Percentiles rank a stretch among this genome's conserved stretches.
phyloP scores from a whole-genome alignment of 2,888 invertebrate species.

The Lobophora halterata region DNA sequence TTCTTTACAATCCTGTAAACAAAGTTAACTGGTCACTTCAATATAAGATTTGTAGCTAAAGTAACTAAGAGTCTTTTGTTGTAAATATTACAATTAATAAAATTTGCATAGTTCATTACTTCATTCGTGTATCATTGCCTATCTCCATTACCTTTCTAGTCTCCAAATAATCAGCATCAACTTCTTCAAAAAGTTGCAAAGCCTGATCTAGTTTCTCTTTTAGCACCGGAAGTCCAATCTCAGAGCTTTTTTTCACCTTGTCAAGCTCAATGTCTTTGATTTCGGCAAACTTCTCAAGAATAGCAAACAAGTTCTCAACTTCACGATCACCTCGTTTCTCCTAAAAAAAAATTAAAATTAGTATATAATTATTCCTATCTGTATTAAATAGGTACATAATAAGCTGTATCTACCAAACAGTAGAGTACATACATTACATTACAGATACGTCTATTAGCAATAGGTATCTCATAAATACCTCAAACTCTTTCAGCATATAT shows the following conservation, averaged over 20 bases:
- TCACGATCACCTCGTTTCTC: slow-evolving; percentile 89
- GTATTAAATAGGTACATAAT: too few species aligned
- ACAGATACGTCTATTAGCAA: too few species aligned
- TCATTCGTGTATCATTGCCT: too few species aligned
- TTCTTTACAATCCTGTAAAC: slow-evolving; percentile 47
- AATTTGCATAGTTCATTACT: too few species aligned
- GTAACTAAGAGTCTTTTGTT: too few species aligned
- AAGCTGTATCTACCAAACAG: too few species aligned
- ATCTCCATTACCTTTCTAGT: slow-evolving; percentile 76
- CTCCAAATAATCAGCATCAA: slow-evolving; percentile 81
- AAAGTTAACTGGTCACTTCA: not conserved
- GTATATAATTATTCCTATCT: not conserved
- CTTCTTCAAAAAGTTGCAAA: slow-evolving; percentile 81
- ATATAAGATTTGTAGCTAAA: not conserved
- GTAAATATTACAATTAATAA: too few species aligned
- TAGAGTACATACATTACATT: too few species aligned
- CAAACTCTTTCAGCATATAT: slow-evolving; percentile 91
- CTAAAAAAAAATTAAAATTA: slow-evolving; percentile 62
- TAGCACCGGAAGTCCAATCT: slow-evolving; percentile 81
- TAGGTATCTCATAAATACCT: slow-evolving; percentile 78
- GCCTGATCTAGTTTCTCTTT: slow-evolving; percentile 85
- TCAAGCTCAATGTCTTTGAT: slow-evolving; percentile 88
- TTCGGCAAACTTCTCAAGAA: slow-evolving; percentile 88
- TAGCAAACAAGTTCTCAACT: slow-evolving; percentile 88
- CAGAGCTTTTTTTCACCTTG: slow-evolving; percentile 82